Evolutionary conservation across 2,113 vertebrate species (phyloP).

Genomic region (Centrocercus urophasianus): DNA sequence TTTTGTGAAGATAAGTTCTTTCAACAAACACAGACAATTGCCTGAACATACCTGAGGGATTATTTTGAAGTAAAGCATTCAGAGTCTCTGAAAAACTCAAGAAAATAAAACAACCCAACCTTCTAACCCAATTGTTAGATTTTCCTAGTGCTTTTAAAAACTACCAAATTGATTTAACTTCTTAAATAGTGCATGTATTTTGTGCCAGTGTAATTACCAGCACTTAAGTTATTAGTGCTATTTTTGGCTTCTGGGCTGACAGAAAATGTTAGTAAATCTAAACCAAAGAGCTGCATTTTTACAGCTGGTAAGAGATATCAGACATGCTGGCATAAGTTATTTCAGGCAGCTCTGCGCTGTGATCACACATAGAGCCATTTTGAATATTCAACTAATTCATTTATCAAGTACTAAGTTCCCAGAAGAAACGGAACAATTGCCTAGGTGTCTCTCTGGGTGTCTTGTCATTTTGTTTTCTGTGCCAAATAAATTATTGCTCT

Average conservation of each 20-base stretch:
- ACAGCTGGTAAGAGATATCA: neutral
- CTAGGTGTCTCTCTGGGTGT: neutral
- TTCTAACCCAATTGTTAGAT: neutral
- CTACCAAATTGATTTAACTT: slow-evolving; percentile 10
- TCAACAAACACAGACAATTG: neutral
- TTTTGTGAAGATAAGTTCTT: neutral
- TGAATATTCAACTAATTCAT: slow-evolving; percentile 30
- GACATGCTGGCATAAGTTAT: neutral
- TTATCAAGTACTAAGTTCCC: neutral
- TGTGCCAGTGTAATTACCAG: slow-evolving; percentile 25
- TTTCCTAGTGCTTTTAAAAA: neutral
- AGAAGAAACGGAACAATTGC: neutral
- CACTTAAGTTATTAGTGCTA: slow-evolving; percentile 28
- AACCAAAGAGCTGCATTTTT: neutral
- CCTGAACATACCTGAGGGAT: neutral
- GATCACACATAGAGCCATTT: neutral
- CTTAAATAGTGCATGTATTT: slow-evolving; percentile 12
- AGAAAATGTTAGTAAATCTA: slow-evolving; percentile 19
- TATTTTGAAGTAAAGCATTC: neutral
- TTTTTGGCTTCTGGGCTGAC: neutral
- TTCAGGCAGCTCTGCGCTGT: neutral
- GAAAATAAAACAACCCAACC: neutral
- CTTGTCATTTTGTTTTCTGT: slow-evolving; percentile 14
- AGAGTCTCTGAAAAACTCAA: neutral
- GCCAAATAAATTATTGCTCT: slow-evolving; percentile 12